Percentiles rank a stretch among this genome's conserved stretches.
Conservation (phyloP, 2,888 invertebrate genomes). For the Tipula unca region DNA sequence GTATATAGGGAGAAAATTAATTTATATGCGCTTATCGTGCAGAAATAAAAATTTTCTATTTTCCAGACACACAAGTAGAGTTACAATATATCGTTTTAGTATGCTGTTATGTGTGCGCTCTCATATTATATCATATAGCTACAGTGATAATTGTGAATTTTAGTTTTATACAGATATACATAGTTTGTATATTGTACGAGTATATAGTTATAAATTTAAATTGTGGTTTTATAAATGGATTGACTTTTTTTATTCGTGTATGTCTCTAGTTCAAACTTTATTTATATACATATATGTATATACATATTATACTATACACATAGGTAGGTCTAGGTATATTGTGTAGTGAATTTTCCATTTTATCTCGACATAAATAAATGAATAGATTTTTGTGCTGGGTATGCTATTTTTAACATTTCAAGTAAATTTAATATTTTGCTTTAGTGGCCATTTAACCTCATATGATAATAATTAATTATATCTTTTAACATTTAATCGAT, state of each 20-base stretch:
- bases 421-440: no score
- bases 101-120: background rate
- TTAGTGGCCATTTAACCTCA: no score
- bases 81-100: background rate
- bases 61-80: background rate
- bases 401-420: no score
- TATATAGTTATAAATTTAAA: background rate
- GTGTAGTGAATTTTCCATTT: no score
- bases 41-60: background rate
- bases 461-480: no score
- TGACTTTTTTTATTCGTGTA: background rate
- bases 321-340: background rate
- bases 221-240: background rate
- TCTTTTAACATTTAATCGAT: no score
- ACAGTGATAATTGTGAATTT: background rate
- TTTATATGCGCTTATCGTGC: background rate
- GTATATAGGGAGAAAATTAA: background rate
- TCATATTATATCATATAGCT: background rate
- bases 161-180: background rate
- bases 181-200: no score
- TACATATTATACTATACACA: background rate
- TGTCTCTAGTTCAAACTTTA: background rate
- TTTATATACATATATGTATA: background rate
- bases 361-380: no score
- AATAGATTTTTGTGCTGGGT: no score